These are phyloP conservation scores for Lottia gigantea DNA, from an alignment of 2,888 invertebrate species.

Conservation along the genomic window DNA sequence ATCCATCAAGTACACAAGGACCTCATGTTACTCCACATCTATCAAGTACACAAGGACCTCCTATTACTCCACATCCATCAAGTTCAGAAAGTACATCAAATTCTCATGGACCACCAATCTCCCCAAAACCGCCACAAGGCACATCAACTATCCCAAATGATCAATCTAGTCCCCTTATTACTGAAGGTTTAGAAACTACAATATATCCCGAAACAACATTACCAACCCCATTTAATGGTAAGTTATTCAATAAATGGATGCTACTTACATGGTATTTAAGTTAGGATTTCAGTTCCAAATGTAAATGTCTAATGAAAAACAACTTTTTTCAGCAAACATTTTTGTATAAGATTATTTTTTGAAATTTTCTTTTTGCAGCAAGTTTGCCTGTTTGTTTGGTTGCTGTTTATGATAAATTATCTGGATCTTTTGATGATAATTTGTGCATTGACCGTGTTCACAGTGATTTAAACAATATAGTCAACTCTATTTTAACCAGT, in stretches of 20 bases:
- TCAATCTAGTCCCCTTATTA: not conserved
- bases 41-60: constrained; percentile 14
- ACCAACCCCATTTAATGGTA: constrained; percentile 17
- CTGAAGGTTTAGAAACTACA: constrained; percentile 19
- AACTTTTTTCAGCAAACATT: no score
- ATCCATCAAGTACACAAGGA: not conserved
- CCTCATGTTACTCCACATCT: not conserved
- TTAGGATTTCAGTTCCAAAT: no score
- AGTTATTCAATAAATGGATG: not conserved
- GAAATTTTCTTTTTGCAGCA: constrained; percentile 15
- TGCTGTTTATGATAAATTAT: constrained; percentile 28
- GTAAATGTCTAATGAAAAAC: no score
- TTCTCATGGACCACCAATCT: constrained; percentile 9
- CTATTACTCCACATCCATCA: not conserved
- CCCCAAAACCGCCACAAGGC: not conserved
- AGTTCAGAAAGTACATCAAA: not conserved
- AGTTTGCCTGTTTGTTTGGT: constrained; percentile 25
- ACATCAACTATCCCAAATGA: not conserved
- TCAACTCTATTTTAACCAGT: constrained; percentile 28
- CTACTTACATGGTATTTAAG: no score
- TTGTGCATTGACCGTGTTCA: constrained; percentile 35
- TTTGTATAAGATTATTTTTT: no score
- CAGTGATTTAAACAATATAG: constrained; percentile 29
- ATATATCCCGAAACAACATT: constrained; percentile 13
- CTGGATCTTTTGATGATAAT: constrained; percentile 29